Evolutionary conservation across 2,113 vertebrate genomes (phyloP).

Genomic region (Lophochroa leadbeateri): DNA sequence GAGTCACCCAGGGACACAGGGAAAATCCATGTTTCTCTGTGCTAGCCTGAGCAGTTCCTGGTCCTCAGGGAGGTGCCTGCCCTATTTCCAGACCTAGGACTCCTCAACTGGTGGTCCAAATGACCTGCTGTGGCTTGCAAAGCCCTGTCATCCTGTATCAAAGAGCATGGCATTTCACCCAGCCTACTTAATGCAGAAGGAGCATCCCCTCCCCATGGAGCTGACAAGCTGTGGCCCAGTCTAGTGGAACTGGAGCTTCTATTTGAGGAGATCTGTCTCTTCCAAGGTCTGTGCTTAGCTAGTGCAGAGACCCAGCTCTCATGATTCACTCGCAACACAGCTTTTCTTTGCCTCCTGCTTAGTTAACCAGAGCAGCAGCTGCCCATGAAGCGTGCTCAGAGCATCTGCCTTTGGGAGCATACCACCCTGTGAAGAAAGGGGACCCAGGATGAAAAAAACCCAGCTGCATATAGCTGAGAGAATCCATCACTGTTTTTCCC

Average conservation of each 20-base stretch:
- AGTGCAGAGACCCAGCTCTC: not conserved
- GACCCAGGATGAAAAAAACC: not conserved
- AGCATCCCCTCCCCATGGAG: not conserved
- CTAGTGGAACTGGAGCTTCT: not conserved
- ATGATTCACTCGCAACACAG: not conserved
- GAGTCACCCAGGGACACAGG: not conserved
- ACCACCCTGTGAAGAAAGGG: not conserved
- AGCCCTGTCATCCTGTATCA: not conserved
- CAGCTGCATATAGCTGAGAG: not conserved
- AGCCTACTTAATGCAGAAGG: not conserved
- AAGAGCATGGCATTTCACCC: not conserved
- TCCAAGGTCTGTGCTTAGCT: not conserved
- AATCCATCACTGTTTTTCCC: not conserved
- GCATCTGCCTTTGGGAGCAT: not conserved
- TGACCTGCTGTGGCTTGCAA: not conserved
- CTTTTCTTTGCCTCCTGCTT: not conserved
- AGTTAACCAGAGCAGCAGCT: not conserved
- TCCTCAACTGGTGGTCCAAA: not conserved
- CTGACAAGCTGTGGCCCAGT: not conserved
- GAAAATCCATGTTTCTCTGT: not conserved
- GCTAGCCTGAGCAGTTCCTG: not conserved
- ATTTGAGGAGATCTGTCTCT: not conserved
- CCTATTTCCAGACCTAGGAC: not conserved
- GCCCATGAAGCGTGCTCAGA: rapidly evolving
- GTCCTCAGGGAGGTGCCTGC: not conserved